Conservation (phyloP, 2,113 vertebrate genomes). For the Grammomys dolichurus region DNA sequence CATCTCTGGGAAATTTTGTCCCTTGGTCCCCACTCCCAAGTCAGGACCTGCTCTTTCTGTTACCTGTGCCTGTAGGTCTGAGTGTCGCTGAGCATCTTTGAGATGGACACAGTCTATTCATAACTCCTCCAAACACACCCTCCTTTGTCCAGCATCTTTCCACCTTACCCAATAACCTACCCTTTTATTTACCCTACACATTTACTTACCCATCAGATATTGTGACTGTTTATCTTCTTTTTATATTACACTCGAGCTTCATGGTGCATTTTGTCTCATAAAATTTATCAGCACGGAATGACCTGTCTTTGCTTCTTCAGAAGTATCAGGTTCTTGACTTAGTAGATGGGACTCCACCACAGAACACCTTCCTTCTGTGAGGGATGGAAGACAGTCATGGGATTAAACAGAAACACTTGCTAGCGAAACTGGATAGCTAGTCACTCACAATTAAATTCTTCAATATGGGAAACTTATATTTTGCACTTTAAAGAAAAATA, state of each 20-base stretch:
- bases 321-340: conserved; percentile 53
- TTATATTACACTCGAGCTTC: conserved; percentile 54
- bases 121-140: background rate
- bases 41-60: background rate
- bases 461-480: background rate
- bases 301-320: conserved; percentile 25
- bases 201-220: conserved; percentile 56
- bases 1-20: background rate
- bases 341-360: background rate
- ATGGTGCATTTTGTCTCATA: conserved; percentile 30
- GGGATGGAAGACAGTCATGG: background rate
- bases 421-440: background rate
- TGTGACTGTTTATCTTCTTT: conserved; percentile 63
- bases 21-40: accelerated
- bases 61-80: background rate
- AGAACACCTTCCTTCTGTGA: background rate
- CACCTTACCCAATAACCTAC: conserved; percentile 55
- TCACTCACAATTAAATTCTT: background rate
- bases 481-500: background rate
- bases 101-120: background rate
- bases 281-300: conserved; percentile 61
- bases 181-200: background rate
- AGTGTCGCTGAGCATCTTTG: background rate
- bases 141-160: background rate
- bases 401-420: background rate